phyloP scores from a whole-genome alignment of 2,113 vertebrate genomes.

The Leucopsar rothschildi region DNA sequence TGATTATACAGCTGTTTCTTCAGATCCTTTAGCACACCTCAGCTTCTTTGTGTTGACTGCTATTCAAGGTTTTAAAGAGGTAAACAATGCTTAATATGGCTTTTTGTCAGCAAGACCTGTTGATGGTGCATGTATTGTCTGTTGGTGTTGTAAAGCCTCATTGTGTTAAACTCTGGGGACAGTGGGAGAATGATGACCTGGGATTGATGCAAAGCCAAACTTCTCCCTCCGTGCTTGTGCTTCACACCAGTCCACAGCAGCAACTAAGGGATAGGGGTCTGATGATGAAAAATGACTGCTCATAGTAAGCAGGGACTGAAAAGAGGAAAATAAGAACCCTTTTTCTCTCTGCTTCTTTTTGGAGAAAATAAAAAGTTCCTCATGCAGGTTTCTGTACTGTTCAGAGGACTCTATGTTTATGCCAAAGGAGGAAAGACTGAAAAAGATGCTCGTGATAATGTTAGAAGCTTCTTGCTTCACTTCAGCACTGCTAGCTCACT shows the following conservation, averaged over 20 bases:
- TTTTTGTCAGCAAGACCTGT: not conserved
- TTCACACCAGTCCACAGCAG: not conserved
- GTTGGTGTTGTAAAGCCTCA: not conserved
- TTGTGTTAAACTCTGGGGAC: not conserved
- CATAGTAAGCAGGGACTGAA: not conserved
- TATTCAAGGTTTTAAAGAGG: not conserved
- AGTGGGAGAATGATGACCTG: rapidly evolving
- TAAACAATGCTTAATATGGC: not conserved
- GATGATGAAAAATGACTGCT: not conserved
- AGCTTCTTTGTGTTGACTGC: not conserved
- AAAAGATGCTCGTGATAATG: conserved; percentile 51
- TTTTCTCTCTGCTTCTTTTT: not conserved
- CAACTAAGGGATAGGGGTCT: not conserved
- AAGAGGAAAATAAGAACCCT: not conserved
- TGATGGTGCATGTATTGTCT: not conserved
- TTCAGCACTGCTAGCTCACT: conserved; percentile 6
- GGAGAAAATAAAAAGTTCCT: not conserved
- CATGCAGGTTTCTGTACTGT: not conserved
- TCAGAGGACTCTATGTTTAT: not conserved
- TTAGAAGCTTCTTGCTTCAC: conserved; percentile 49
- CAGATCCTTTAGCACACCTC: not conserved
- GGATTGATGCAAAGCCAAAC: not conserved
- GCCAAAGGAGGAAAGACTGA: conserved; percentile 24
- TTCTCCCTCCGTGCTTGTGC: not conserved
- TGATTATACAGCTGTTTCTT: not conserved